Evolutionary conservation across 2,888 invertebrate genomes (phyloP).

Genomic region (Aphrophora alni): DNA sequence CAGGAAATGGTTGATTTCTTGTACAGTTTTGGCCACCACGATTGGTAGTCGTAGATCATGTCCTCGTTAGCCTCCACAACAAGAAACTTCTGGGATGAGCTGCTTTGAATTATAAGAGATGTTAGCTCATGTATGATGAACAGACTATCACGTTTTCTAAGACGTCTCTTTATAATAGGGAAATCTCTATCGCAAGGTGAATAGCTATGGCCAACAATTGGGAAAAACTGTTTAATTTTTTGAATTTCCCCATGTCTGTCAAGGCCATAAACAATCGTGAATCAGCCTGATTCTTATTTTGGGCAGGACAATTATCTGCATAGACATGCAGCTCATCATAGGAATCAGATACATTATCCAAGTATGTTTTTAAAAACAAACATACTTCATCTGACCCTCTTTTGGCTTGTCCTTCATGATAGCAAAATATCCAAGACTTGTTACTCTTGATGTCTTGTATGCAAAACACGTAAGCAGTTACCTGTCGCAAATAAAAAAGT

Average conservation of each 20-base stretch:
- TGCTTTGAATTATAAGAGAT: no score
- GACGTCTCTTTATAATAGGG: no score
- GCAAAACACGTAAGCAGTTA: conserved; percentile 39
- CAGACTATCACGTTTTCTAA: no score
- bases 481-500: conserved; percentile 44
- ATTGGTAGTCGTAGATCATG: no score
- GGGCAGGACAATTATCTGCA: conserved; percentile 49
- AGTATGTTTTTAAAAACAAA: conserved; percentile 33
- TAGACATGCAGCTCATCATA: conserved; percentile 44
- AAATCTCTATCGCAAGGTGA: no score
- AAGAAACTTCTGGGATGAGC: no score
- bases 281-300: conserved; percentile 47
- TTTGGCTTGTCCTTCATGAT: conserved; percentile 48
- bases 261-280: conserved; percentile 34
- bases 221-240: conserved; percentile 40
- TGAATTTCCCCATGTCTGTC: conserved; percentile 38
- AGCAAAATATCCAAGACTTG: conserved; percentile 38
- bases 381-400: conserved; percentile 43
- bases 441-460: conserved; percentile 32
- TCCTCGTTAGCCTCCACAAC: no score
- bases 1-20: no score
- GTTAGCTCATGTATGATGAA: no score
- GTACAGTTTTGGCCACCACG: no score
- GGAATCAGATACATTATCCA: background rate
- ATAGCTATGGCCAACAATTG: conserved; percentile 43